Conservation (phyloP, 2,797 vertebrate species). For the Bradypus variegatus region DNA sequence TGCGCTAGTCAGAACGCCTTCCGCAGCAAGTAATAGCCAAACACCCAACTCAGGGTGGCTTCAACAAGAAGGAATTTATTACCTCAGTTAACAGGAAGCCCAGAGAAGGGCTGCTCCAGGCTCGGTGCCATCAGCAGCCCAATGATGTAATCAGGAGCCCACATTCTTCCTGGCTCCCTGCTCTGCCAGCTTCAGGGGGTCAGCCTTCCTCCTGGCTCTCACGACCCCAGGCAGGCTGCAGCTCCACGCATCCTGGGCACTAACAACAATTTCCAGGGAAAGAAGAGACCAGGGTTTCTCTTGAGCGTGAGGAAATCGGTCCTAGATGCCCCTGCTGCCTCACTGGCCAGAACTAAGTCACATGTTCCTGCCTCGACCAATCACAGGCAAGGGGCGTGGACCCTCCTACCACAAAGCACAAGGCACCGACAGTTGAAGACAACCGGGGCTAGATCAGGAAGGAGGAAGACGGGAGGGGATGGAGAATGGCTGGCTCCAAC, state of each 20-base stretch:
- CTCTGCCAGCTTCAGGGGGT: rapidly evolving
- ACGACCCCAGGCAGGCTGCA: neutral
- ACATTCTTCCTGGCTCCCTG: neutral
- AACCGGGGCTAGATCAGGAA: neutral
- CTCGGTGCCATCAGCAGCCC: neutral
- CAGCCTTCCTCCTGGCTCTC: neutral
- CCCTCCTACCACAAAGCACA: neutral
- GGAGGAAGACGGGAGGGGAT: neutral
- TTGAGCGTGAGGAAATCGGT: neutral
- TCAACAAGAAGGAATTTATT: neutral
- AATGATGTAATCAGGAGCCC: neutral
- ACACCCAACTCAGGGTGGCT: neutral
- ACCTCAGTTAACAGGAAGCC: neutral
- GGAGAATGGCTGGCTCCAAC: neutral
- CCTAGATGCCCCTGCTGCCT: neutral
- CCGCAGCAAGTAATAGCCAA: neutral
- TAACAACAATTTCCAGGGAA: neutral
- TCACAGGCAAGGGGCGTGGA: neutral
- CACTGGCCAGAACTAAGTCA: neutral
- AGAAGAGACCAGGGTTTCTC: neutral
- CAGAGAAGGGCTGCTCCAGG: neutral
- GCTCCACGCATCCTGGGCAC: neutral
- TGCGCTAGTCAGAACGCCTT: neutral
- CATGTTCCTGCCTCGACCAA: neutral
- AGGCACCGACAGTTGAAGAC: neutral